These are phyloP conservation scores for Columba guinea DNA, from an alignment of 2,797 vertebrate genomes.

Conservation along the genomic window DNA sequence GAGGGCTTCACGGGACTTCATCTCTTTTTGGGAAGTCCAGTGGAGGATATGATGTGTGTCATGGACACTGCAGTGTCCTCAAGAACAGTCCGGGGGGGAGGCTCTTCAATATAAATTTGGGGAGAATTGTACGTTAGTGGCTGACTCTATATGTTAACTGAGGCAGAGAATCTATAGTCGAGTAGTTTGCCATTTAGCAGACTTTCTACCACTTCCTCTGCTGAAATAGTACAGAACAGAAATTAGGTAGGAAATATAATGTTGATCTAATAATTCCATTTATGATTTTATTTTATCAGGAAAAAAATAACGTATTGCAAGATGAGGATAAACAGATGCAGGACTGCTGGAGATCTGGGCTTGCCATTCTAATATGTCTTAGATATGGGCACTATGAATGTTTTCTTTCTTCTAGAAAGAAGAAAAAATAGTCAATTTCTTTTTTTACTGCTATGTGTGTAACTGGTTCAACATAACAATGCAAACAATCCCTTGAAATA, in stretches of 20 bases:
- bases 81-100: accelerated
- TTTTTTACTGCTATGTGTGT: neutral
- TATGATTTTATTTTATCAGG: neutral
- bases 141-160: neutral
- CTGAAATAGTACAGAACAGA: neutral
- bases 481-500: neutral
- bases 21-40: neutral
- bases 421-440: neutral
- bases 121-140: neutral
- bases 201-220: neutral
- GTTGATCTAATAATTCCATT: neutral
- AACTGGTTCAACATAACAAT: neutral
- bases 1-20: neutral
- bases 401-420: neutral
- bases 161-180: neutral
- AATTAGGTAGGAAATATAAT: neutral
- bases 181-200: neutral
- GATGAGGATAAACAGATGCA: neutral
- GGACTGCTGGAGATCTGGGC: neutral
- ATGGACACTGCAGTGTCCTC: neutral
- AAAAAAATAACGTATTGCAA: neutral
- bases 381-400: accelerated
- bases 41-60: neutral
- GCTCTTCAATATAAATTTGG: neutral
- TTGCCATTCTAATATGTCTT: neutral